Base-by-base conservation (phyloP, 2,888 invertebrate genomes). In the Athalia rosae region DNA sequence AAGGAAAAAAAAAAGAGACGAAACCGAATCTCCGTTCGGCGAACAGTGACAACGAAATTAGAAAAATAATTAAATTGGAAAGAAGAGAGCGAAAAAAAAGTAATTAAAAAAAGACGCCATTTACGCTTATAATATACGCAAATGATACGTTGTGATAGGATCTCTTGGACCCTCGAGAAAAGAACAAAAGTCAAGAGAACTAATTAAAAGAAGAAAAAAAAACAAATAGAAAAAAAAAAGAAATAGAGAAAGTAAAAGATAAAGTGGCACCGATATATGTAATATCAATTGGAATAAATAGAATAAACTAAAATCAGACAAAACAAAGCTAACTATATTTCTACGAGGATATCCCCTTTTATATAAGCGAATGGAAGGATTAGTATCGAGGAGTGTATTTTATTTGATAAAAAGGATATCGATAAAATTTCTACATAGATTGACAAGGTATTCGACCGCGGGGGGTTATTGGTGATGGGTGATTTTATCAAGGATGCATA, bases 401-500 rank as follows among this genome's bases (percentile, higher is more conserved):
- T 71, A 47, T 50, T 58, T 58, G 71, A 58, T 9, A 41, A 58
- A 43, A 45, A 45, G 58, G 58, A 71, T 28, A 28, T 0, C 2
- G 2, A 28, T 2, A 71, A 71, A 71, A 58, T 71, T 41, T 45
- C 28, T n/a, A 43, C 58, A 67, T 50, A 67, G 53, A 53, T 48
- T 67, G 53, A 58, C 45, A 58, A 71, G 58, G 43, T 58, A 53
- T 4, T 53, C 53, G n/a, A n/a, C n/a, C 53, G 9, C 53, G 53
- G 71, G 47, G 85, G 87, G 82, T 83, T 84, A 81, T 83, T 89
- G 89, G 89, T 89, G 88, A 90, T 89, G 89, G 88, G 89, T 88
- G 87, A 85, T 86, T 87, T 88, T 85, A 89, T 87, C 88, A 88
- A 89, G 87, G 87, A 89, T 89, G 89, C 89, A 88, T 89, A 74